Base-by-base conservation (phyloP, 2,888 invertebrate species). In the Leuctra nigra region DNA sequence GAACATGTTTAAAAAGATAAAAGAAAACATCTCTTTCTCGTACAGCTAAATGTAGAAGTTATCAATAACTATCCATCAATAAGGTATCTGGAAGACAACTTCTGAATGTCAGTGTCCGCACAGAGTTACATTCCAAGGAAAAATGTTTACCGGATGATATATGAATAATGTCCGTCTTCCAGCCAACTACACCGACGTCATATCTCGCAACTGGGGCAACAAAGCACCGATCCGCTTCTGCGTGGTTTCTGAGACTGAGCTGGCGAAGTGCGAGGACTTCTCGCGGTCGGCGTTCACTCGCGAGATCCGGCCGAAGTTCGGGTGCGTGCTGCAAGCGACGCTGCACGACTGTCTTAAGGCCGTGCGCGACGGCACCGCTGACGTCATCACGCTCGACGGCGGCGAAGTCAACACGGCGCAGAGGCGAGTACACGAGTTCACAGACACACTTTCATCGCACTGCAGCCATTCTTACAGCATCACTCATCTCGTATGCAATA, bases 281-380 rank as follows among this genome's bases (percentile, higher is more conserved):
- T 77, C 81, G 0, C 77, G 78, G 58, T 85, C 86, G 25, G 85
- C 90, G 0, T 86, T 83, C 69, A 86, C 89, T 2, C 77, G 90
- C 56, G 85, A 89, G 66, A 83, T 89, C 39, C 77, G 90, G 4
- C 94, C 94, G 0, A 81, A 83, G 62, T 77, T 93, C 48, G 84
- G 87, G 66, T 95, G 94, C 67, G 74, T 86, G 1, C 75, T 78
- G 61, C 81, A 86, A 41, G 74, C 78, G 36, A 77, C 77, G 23
- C 77, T 81, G 47, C 78, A 81, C 9, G 80, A 78, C 29, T 91
- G 90, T 68, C 72, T 88, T 66, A 76, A 78, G 61, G 78, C 77
- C 47, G 81, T 90, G 9, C 76, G 80, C 65, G 79, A 82, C 62
- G 82, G 83, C 61, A 80, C 81, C 1, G 84, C 86, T 6, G 89